Conservation (phyloP, 1,140 invertebrate species). For the Heliconius congener region DNA sequence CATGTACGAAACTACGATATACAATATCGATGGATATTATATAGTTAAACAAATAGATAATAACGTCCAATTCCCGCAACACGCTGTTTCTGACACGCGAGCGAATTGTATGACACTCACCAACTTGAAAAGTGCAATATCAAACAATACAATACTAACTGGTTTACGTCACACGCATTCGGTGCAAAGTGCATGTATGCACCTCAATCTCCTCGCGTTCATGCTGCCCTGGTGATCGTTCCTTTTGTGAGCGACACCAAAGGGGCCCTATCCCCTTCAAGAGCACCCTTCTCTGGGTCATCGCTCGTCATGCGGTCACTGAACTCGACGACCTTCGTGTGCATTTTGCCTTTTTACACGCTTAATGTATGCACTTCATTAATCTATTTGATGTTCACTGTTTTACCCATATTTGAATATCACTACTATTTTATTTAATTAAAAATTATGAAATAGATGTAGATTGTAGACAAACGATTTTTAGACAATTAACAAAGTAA, state of each 20-base stretch:
- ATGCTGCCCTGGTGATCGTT: conserved; percentile 73
- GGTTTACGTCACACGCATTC: conserved; percentile 71
- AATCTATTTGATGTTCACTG: background rate
- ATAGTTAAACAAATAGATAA: conserved; percentile 1
- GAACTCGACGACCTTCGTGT: conserved; percentile 52
- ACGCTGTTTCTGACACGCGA: conserved; percentile 6
- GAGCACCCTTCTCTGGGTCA: conserved; percentile 77
- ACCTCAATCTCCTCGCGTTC: conserved; percentile 68
- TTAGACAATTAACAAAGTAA: too few species aligned
- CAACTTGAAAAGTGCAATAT: conserved; percentile 54
- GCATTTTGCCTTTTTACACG: conserved; percentile 27
- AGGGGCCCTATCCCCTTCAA: conserved; percentile 78
- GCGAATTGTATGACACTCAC: conserved; percentile 44
- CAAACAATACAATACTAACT: conserved; percentile 71
- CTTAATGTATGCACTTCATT: background rate
- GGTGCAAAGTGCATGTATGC: conserved; percentile 80
- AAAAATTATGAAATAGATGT: background rate
- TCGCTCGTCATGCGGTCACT: conserved; percentile 64
- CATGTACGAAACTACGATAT: background rate
- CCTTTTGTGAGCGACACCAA: conserved; percentile 77
- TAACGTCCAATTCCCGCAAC: conserved; percentile 3
- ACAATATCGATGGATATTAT: background rate
- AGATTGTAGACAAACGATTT: too few species aligned
- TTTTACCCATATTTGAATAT: background rate
- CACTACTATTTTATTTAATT: background rate